Conservation (phyloP, 2,113 vertebrate species). For the Pipa parva region DNA sequence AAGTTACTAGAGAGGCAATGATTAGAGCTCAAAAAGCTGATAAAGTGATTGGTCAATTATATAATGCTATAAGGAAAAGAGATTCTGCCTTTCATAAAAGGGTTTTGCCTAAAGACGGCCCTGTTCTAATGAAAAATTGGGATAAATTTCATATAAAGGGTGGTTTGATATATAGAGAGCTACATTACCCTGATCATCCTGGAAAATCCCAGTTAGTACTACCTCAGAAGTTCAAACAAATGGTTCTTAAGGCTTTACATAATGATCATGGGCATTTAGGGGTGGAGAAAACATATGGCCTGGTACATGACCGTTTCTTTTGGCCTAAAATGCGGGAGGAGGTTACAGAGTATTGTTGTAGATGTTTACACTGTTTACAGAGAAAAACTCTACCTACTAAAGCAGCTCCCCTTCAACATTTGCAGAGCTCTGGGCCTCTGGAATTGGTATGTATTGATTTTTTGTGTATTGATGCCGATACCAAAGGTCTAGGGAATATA, state of each 20-base stretch:
- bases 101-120: background rate
- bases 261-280: background rate
- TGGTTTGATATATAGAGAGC: background rate
- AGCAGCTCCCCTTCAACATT: no score
- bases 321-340: no score
- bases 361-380: no score
- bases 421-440: background rate
- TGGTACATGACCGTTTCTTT: no score
- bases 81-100: background rate
- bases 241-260: background rate
- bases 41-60: background rate
- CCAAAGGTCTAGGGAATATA: background rate
- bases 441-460: background rate
- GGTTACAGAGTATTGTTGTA: background rate
- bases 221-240: background rate
- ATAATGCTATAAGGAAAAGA: no score
- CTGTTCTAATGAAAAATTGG: no score
- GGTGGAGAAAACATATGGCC: no score
- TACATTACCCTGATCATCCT: background rate
- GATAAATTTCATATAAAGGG: background rate
- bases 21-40: background rate
- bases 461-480: background rate
- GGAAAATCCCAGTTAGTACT: background rate
- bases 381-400: no score
- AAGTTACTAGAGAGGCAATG: no score